A percentile compares a stretch with the other conserved stretches of the same genome.
Evolutionary conservation across 1,140 invertebrate genomes (phyloP).

Genomic region (Helicoverpa armigera): DNA sequence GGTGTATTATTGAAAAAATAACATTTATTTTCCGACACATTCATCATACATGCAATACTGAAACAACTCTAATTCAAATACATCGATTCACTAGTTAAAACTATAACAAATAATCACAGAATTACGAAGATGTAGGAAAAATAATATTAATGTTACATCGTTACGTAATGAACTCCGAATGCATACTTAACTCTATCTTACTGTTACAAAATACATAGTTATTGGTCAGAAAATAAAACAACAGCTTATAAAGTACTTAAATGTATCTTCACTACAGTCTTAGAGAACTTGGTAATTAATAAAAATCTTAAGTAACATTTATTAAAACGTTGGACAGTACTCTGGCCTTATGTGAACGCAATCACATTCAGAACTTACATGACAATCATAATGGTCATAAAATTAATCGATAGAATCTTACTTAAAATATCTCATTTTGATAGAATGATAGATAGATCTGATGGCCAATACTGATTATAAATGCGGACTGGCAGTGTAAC

Average conservation of each 20-base stretch:
- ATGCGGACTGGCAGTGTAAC: slow-evolving; percentile 65
- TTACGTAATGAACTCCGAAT: slow-evolving; percentile 75
- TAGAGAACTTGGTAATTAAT: slow-evolving; percentile 66
- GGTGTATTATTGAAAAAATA: slow-evolving; percentile 74
- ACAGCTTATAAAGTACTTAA: slow-evolving; percentile 74
- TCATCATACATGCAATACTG: slow-evolving; percentile 81
- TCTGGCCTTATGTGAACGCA: slow-evolving; percentile 28
- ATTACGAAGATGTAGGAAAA: slow-evolving; percentile 80
- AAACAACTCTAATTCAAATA: slow-evolving; percentile 72
- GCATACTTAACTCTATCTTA: slow-evolving; percentile 77
- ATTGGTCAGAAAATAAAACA: slow-evolving; percentile 83
- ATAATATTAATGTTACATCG: slow-evolving; percentile 70
- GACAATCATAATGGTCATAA: slow-evolving; percentile 55
- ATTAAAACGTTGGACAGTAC: slow-evolving; percentile 48
- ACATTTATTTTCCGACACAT: slow-evolving; percentile 84
- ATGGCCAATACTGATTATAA: slow-evolving; percentile 52
- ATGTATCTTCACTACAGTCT: slow-evolving; percentile 69
- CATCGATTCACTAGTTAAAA: slow-evolving; percentile 75
- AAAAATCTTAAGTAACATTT: slow-evolving; percentile 45
- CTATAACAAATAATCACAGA: slow-evolving; percentile 84
- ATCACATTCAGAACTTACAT: slow-evolving; percentile 48
- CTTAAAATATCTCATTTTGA: slow-evolving; percentile 27
- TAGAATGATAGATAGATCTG: slow-evolving; percentile 30
- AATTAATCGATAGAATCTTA: slow-evolving; percentile 49
- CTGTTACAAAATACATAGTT: slow-evolving; percentile 75